phyloP scores from a whole-genome alignment of 2,888 invertebrate species.

The Noctuana brunneofusca region DNA sequence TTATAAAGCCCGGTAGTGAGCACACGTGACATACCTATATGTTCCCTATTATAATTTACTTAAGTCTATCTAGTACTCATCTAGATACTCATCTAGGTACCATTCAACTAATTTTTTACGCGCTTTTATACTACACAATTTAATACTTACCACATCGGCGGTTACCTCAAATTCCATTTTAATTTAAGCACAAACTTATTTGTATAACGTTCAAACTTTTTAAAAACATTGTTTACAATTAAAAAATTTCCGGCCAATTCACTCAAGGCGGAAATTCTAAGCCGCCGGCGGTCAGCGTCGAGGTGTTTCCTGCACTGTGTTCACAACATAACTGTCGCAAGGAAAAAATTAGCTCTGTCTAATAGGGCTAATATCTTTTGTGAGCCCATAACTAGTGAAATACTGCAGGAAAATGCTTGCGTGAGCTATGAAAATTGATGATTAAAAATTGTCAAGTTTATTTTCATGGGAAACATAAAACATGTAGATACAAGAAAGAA shows the following conservation, averaged over 20 bases:
- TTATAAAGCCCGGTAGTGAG: too few relatives aligned
- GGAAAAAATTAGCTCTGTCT: slow-evolving; percentile 34
- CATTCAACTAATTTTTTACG: too few relatives aligned
- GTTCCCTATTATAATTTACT: too few relatives aligned
- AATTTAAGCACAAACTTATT: slow-evolving; percentile 8
- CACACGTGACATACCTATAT: too few relatives aligned
- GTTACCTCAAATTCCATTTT: slow-evolving; percentile 64
- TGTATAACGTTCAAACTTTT: neutral
- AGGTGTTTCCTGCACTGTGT: slow-evolving; percentile 14
- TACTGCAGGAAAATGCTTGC: neutral
- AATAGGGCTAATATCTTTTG: slow-evolving; percentile 1
- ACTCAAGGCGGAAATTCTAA: slow-evolving; percentile 6
- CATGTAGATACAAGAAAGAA: too few relatives aligned
- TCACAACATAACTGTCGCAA: slow-evolving; percentile 24
- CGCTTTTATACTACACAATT: too few relatives aligned
- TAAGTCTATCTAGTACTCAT: too few relatives aligned
- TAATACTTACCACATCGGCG: slow-evolving; percentile 75
- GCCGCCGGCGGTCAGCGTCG: slow-evolving; percentile 5
- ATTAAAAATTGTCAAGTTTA: neutral
- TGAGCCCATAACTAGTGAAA: neutral
- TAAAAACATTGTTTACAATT: slow-evolving; percentile 3
- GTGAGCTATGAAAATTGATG: neutral
- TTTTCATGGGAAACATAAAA: neutral
- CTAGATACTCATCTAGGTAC: too few relatives aligned
- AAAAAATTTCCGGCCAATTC: slow-evolving; percentile 14